These are phyloP conservation scores for Glaucopsyche alexis DNA, from an alignment of 2,888 invertebrate genomes.

Conservation along the genomic window DNA sequence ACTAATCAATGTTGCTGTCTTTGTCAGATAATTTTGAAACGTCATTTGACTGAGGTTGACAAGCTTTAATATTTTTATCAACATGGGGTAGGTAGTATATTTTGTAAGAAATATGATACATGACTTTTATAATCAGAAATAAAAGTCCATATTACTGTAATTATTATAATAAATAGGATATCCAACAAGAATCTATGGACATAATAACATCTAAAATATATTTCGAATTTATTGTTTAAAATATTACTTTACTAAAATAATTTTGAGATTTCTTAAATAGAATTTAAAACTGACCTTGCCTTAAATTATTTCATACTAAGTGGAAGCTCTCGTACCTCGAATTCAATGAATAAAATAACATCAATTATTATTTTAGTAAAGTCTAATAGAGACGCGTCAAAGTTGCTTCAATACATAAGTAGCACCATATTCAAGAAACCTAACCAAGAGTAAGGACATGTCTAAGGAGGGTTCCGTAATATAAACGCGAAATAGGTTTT, in stretches of 20 bases:
- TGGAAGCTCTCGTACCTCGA: not conserved
- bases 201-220: conserved; percentile 29
- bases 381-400: conserved; percentile 14
- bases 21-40: no score
- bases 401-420: conserved; percentile 10
- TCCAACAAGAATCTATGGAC: conserved; percentile 26
- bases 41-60: no score
- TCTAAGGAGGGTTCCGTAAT: no score
- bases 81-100: not conserved
- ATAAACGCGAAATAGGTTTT: no score
- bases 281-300: not conserved
- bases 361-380: conserved; percentile 23
- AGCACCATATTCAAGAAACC: conserved; percentile 26
- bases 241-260: conserved; percentile 27
- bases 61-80: no score
- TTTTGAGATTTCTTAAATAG: conserved; percentile 6
- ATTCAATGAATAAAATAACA: conserved; percentile 21
- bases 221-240: conserved; percentile 19
- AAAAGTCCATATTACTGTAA: not conserved
- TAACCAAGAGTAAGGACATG: no score
- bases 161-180: conserved; percentile 29
- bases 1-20: no score
- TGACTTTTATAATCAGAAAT: conserved; percentile 9
- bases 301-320: not conserved
- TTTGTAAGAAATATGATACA: not conserved